Evolutionary conservation across 2,797 vertebrate genomes (phyloP), one percentile per base, ranked within the genome.

Genomic region (Oreortyx pictus): DNA sequence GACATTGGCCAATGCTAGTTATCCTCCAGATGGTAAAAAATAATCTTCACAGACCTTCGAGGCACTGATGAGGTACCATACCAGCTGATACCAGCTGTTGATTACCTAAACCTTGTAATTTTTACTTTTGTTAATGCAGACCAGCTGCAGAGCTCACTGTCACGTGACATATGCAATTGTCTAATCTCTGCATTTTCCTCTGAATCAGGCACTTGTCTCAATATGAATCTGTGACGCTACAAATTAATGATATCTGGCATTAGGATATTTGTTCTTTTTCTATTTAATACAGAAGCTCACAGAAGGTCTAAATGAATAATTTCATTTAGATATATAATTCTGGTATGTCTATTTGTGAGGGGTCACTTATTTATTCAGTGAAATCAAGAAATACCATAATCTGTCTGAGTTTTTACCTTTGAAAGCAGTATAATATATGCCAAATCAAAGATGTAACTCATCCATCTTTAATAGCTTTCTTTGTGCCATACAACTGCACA

Each of bases 41-140:
- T 62, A 29, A 10, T 59, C 54, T 93, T 85, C 49, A 80, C n/a
- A 86, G 89, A 80, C 61, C 82, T 85, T 73, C 7, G 59, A 90
- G 66, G 66, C 82, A 78, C 56, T 90, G 86, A 81, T 92, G 92
- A 88, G 90, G 60, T 89, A 81, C 29, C 0, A 1, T 50, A 92
- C 73, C 88, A 92, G 79, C 59, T 93, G 90, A 93, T 79, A 81
- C 61, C 93, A 96, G 81, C 64, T 96, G 88, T 67, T 97, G 68
- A 82, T 82, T 85, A 74, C 71, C 59, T 86, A 73, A 87, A 73
- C 65, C 82, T 87, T 91, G 41, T 57, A 73, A 86, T 90, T 95
- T 89, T 93, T 94, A 57, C 84, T 87, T 96, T 94, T 22, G 10
- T 59, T 93, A 72, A 82, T 67, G n/a, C 46, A 31, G 11, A 80